These are phyloP conservation scores for Smittia sp. DNA, from an alignment of 2,888 invertebrate genomes.

Conservation along the genomic window DNA sequence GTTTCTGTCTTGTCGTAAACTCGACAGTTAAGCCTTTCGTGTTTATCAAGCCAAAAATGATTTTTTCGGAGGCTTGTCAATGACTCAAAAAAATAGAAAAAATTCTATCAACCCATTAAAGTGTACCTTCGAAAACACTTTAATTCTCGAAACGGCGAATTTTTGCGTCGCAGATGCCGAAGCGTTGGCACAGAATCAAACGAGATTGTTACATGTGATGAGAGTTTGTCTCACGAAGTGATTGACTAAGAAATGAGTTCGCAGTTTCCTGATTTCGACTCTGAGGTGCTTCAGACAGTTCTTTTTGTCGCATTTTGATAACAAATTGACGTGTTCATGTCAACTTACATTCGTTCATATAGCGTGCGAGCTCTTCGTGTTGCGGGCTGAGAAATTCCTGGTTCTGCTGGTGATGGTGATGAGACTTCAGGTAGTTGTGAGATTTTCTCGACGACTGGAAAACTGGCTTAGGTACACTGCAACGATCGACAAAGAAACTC, in stretches of 20 bases:
- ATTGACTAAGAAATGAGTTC: no score
- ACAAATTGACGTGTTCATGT: background rate
- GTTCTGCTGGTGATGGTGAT: conserved; percentile 52
- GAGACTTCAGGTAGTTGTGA: conserved; percentile 59
- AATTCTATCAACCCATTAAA: background rate
- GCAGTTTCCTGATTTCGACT: no score
- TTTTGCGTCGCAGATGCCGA: background rate
- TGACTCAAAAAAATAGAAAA: conserved; percentile 2
- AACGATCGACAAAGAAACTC: conserved; percentile 46
- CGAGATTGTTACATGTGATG: no score
- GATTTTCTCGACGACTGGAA: conserved; percentile 60
- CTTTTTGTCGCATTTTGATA: background rate
- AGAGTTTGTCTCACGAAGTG: no score
- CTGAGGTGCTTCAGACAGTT: no score
- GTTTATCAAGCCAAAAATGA: no score
- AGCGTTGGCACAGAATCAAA: no score
- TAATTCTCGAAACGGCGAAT: background rate
- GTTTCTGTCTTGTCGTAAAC: no score
- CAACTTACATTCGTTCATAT: conserved; percentile 78
- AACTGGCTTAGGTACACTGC: conserved; percentile 76
- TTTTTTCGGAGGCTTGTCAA: conserved; percentile 37
- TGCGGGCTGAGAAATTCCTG: conserved; percentile 66
- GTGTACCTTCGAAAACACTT: background rate
- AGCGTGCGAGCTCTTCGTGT: conserved; percentile 84
- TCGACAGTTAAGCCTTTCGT: no score